Evolutionary conservation across 2,113 vertebrate genomes (phyloP).

Genomic region (Hemiscyllium ocellatum): DNA sequence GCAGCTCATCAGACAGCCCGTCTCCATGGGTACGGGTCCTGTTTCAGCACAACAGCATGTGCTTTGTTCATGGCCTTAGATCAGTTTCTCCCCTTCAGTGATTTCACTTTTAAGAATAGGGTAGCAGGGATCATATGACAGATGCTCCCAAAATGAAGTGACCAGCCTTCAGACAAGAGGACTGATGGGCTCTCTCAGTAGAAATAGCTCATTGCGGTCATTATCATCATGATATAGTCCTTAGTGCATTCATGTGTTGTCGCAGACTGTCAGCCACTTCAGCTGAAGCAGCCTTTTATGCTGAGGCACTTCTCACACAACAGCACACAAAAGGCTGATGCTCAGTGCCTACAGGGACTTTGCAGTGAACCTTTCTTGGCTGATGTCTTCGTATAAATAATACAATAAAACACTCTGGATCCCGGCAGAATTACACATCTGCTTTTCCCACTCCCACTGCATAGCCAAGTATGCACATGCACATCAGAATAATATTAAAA

Average conservation of each 20-base stretch:
- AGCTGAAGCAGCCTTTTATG: constrained; percentile 59
- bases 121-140: constrained; percentile 47
- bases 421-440: constrained; percentile 45
- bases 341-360: constrained; percentile 50
- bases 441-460: constrained; percentile 45
- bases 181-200: constrained; percentile 41
- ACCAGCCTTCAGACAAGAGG: constrained; percentile 46
- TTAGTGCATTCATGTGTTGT: constrained; percentile 59
- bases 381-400: constrained; percentile 61
- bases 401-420: constrained; percentile 51
- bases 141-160: constrained; percentile 50
- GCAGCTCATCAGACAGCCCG: constrained; percentile 34
- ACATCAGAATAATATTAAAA: constrained; percentile 38
- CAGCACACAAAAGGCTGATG: constrained; percentile 54
- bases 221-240: constrained; percentile 59
- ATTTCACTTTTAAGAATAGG: constrained; percentile 49
- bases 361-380: constrained; percentile 39
- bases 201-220: constrained; percentile 44
- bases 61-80: constrained; percentile 48
- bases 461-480: constrained; percentile 44
- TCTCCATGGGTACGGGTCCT: constrained; percentile 42
- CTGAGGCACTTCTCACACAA: constrained; percentile 56
- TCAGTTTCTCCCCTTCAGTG: constrained; percentile 48
- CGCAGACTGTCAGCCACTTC: constrained; percentile 52
- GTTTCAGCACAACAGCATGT: constrained; percentile 45